These are phyloP conservation scores for Gonioctena quinquepunctata DNA, from an alignment of 1,140 invertebrate species.

Conservation along the genomic window DNA sequence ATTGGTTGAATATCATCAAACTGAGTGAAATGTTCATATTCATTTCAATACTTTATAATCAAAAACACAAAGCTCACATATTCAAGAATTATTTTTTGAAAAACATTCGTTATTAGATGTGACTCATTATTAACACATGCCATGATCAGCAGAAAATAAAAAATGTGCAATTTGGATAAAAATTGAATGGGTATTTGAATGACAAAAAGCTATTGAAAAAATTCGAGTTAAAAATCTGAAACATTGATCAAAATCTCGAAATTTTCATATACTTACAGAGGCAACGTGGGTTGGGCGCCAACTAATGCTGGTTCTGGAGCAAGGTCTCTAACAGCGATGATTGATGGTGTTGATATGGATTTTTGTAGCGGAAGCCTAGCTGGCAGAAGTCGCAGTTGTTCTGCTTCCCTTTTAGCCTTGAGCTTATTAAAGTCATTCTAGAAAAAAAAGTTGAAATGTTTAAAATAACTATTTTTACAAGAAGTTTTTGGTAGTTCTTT, in stretches of 20 bases:
- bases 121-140: neutral
- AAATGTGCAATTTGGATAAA: neutral
- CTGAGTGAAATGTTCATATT: no score
- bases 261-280: constrained; percentile 54
- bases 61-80: no score
- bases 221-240: no score
- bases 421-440: constrained; percentile 62
- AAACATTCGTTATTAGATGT: neutral
- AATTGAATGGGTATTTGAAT: neutral
- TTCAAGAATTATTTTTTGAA: no score
- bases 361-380: constrained; percentile 83
- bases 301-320: constrained; percentile 47
- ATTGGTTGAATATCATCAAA: no score
- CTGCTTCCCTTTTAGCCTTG: constrained; percentile 64
- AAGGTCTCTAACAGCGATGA: constrained; percentile 69
- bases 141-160: neutral
- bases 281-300: constrained; percentile 56
- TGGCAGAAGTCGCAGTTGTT: constrained; percentile 65
- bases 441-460: no score
- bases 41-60: no score
- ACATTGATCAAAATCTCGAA: neutral
- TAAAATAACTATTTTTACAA: no score
- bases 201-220: neutral
- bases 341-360: constrained; percentile 87
- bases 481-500: no score